Evolutionary conservation across 1,140 invertebrate genomes (phyloP), one percentile per base, ranked within the genome.

Genomic region (Elysia chlorotica): DNA sequence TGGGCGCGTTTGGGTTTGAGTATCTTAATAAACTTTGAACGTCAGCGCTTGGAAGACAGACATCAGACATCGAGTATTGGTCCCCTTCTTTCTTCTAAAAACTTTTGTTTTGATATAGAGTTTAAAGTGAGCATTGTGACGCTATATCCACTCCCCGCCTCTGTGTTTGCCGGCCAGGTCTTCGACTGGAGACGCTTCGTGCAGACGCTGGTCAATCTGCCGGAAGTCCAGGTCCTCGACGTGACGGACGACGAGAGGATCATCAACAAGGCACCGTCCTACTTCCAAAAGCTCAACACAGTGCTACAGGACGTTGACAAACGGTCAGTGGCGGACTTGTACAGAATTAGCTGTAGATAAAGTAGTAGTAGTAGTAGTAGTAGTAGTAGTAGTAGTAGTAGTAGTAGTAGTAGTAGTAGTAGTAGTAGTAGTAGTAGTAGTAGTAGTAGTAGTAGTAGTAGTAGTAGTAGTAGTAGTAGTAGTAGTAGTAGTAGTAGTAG

Each of bases 261-360:
- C 23, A 63, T 63, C 31, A 63, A 63, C 61, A 4, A 14, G 30
- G 28, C 61, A 33, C 61, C 61, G 23, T 23, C 31, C 21, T 63
- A 63, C 30, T 63, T 31, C 31, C 3, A 63, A 33, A 28, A 33
- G 23, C 31, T 63, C 5, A 63, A 25, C 3, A 10, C 4, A 10
- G 61, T 63, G 4, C 61, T 63, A 6, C 21, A 10, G 6, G 30
- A 6, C 23, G 35, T 33, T 4, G 21, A 19, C 61, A 63, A 35
- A 33, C 28, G 61, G 61, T 63, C 6, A 35, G 61, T 28, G 56
- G 82, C 10, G n/a, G n/a, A n/a, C n/a, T n/a, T n/a, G n/a, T n/a
- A n/a, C n/a, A n/a, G n/a, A n/a, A n/a, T n/a, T n/a, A n/a, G n/a
- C n/a, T n/a, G n/a, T n/a, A n/a, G n/a, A n/a, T n/a, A n/a, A n/a